Conservation (phyloP, 2,797 vertebrate genomes). For the Mormyrus hasselquistii region DNA sequence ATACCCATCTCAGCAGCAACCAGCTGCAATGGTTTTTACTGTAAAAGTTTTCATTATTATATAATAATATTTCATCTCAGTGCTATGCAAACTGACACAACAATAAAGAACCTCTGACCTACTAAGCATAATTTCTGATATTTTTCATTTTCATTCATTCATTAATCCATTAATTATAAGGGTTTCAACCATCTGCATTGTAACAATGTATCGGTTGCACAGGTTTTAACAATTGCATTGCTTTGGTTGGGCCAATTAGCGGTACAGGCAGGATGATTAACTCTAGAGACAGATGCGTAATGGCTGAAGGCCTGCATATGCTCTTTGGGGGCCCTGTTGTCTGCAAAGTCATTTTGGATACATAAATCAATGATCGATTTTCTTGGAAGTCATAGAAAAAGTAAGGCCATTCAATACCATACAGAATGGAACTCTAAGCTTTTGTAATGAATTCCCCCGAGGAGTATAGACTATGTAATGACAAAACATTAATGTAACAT, state of each 20-base stretch:
- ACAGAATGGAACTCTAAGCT: neutral
- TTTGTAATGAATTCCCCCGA: neutral
- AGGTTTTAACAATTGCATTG: neutral
- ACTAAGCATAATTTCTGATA: neutral
- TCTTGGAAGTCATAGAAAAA: neutral
- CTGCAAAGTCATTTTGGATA: neutral
- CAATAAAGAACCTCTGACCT: neutral
- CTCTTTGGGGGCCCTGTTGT: neutral
- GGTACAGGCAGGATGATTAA: neutral
- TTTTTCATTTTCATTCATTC: neutral
- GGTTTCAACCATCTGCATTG: neutral
- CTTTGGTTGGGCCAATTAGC: neutral
- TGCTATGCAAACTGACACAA: neutral
- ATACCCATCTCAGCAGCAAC: neutral
- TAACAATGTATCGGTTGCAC: neutral
- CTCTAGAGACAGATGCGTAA: neutral
- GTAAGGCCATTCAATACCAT: neutral
- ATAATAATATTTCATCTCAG: neutral
- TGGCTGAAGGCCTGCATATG: neutral
- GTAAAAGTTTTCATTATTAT: neutral
- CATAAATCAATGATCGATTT: neutral
- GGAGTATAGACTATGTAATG: neutral
- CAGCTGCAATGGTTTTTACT: neutral
- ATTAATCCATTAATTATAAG: neutral
- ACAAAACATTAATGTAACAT: conserved; percentile 1